phyloP scores from a whole-genome alignment of 37 sponge, comb jelly and placozoan species.

The Agelas oroides region DNA sequence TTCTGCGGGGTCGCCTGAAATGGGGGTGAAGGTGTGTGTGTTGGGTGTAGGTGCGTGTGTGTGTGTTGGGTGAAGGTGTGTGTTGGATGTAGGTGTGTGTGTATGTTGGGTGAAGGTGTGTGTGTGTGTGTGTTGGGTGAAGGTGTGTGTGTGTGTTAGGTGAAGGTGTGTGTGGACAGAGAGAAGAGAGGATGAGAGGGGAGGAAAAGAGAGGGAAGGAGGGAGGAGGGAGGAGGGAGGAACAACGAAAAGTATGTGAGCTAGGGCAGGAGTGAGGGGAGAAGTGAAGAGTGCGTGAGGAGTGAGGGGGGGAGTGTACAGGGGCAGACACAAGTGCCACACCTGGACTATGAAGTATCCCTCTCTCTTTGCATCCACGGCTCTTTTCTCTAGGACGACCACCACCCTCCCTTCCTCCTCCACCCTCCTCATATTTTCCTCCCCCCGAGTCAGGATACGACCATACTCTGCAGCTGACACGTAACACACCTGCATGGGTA shows the following conservation, averaged over 20 bases:
- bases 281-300: too few relatives aligned
- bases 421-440: slow-evolving; percentile 72
- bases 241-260: background rate
- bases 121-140: too few relatives aligned
- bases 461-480: slow-evolving; percentile 55
- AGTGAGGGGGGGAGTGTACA: background rate
- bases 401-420: slow-evolving; percentile 58
- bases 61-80: too few relatives aligned
- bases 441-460: slow-evolving; percentile 63
- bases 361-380: slow-evolving; percentile 57
- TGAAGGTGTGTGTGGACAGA: too few relatives aligned
- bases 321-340: too few relatives aligned
- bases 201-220: too few relatives aligned
- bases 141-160: too few relatives aligned
- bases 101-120: too few relatives aligned
- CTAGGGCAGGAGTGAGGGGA: too few relatives aligned
- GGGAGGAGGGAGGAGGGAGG: background rate
- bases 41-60: too few relatives aligned
- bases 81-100: too few relatives aligned
- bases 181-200: too few relatives aligned
- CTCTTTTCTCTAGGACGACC: slow-evolving; percentile 71
- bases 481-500: background rate
- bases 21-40: background rate
- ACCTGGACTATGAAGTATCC: slow-evolving; percentile 85
- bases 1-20: slow-evolving; percentile 79